Conservation (phyloP, 64 coral and sea anemone genomes). For the Anthopleura sola region DNA sequence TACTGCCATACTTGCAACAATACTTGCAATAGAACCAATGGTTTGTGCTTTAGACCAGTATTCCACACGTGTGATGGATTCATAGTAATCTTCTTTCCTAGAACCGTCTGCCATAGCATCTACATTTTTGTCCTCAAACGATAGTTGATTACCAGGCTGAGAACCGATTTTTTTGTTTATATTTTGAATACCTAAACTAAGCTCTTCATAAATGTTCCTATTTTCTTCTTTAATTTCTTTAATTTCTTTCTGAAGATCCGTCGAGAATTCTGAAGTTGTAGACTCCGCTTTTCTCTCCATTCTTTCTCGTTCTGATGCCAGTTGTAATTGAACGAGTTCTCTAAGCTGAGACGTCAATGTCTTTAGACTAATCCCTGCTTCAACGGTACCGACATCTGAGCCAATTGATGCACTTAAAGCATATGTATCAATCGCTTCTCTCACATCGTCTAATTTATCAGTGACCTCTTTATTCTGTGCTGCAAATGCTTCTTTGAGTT, state of each 20-base stretch:
- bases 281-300: background rate
- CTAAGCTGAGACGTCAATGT: slow-evolving; percentile 16
- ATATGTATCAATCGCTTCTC: slow-evolving; percentile 32
- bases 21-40: slow-evolving; percentile 1
- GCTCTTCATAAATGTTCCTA: background rate
- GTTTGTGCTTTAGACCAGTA: background rate
- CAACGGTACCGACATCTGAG: slow-evolving; percentile 21
- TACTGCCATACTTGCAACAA: background rate
- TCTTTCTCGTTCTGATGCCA: slow-evolving; percentile 2
- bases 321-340: slow-evolving; percentile 21
- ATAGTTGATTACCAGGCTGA: background rate
- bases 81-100: background rate
- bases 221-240: slow-evolving; percentile 10
- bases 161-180: background rate
- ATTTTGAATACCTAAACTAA: background rate
- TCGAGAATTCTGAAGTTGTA: background rate
- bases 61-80: background rate
- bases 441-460: slow-evolving; percentile 45
- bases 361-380: slow-evolving; percentile 28
- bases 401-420: slow-evolving; percentile 37
- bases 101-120: background rate
- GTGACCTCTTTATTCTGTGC: slow-evolving; percentile 31
- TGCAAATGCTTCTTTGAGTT: slow-evolving; percentile 35
- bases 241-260: background rate
- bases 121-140: background rate